Conservation (phyloP, 2,113 vertebrate species). For the Athene noctua region DNA sequence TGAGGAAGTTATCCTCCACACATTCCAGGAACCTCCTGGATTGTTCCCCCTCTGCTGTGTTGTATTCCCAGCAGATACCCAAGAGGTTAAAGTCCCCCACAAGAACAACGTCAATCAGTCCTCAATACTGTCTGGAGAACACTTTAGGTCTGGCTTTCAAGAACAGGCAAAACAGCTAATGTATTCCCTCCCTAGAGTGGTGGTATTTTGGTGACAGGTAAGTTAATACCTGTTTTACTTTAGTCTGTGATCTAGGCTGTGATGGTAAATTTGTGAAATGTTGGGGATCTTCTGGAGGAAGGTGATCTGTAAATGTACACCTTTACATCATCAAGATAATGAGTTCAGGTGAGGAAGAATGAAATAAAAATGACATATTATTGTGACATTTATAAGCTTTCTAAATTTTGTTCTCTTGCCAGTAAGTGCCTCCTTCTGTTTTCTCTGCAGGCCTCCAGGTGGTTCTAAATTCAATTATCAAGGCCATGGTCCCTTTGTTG, state of each 20-base stretch:
- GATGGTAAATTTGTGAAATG: neutral
- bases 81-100: too few relatives aligned
- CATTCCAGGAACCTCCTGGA: too few relatives aligned
- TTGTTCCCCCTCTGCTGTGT: too few relatives aligned
- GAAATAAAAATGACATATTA: neutral
- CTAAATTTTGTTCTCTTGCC: neutral
- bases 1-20: too few relatives aligned
- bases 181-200: neutral
- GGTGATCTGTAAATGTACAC: neutral
- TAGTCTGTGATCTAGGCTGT: neutral
- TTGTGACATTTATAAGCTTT: neutral
- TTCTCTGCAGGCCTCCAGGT: slow-evolving; percentile 92
- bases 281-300: neutral
- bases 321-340: neutral
- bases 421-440: slow-evolving; percentile 11
- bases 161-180: neutral
- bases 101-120: too few relatives aligned
- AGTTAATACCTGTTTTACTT: neutral
- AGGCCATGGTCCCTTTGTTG: slow-evolving; percentile 98
- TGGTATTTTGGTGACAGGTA: neutral
- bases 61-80: too few relatives aligned
- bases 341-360: neutral
- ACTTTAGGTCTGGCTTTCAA: neutral
- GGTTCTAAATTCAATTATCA: slow-evolving; percentile 99
- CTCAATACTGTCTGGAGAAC: neutral